Conservation (phyloP, 2,797 vertebrate species). For the Hephaestus fuliginosus region DNA sequence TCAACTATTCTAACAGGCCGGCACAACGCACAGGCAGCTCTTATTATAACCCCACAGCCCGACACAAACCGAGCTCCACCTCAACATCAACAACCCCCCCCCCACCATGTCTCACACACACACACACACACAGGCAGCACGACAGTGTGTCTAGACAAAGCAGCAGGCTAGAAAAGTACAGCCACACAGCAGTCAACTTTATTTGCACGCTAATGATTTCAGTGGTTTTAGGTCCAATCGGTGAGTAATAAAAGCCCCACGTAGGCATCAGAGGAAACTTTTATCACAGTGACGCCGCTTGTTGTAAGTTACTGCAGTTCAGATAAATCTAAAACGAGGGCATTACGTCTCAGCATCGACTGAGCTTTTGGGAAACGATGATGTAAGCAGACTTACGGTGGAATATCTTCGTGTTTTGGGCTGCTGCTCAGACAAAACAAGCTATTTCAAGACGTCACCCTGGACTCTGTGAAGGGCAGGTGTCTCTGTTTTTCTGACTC, state of each 20-base stretch:
- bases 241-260: slow-evolving; percentile 2
- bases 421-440: background rate
- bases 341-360: too few species aligned
- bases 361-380: background rate
- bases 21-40: background rate
- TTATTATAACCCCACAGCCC: background rate
- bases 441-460: background rate
- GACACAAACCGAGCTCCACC: slow-evolving; percentile 12
- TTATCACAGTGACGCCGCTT: background rate
- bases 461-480: background rate
- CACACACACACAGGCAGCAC: slow-evolving; percentile 22
- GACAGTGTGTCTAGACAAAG: slow-evolving; percentile 56
- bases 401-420: background rate
- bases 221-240: slow-evolving; percentile 13
- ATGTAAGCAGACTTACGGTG: background rate
- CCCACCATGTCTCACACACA: background rate
- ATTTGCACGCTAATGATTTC: slow-evolving; percentile 28
- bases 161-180: slow-evolving; percentile 26
- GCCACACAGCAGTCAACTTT: slow-evolving; percentile 6
- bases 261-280: background rate
- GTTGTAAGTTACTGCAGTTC: background rate
- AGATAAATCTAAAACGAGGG: too few species aligned
- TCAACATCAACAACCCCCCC: slow-evolving; percentile 7
- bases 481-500: background rate
- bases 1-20: slow-evolving; percentile 44